Base-by-base conservation (phyloP, 2,113 vertebrate genomes). In the Labeo rohita region DNA sequence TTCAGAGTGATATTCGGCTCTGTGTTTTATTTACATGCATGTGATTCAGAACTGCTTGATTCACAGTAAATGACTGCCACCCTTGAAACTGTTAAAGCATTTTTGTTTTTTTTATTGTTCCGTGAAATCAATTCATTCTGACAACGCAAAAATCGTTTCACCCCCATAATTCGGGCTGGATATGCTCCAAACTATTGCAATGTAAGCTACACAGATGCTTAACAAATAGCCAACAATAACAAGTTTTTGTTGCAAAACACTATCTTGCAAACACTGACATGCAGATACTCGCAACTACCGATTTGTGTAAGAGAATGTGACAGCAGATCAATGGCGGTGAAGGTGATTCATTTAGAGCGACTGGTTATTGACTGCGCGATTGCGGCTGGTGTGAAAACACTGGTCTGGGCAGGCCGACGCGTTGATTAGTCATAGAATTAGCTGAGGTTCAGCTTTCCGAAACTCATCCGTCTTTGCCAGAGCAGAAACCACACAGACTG, bases 351-450 rank as follows among this genome's bases (percentile, higher is more conserved):
- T 81, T 81, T n/a, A 49, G 23, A 65, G 59, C 7, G 39, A 63
- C 39, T 49, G 39, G 78, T 80, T 80, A 65, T 80, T 47, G 78
- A 80, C 59, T 80, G 78, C 16, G 56, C 4, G 12, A 80, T 65
- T 65, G 43, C 15, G 28, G 59, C 59, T 21, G 79, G 79, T 81
- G 79, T 66, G 12, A 81, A 81, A 66, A 47, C 79, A 18, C 16
- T 39, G 34, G 76, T 79, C 76, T 43, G 36, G 18, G 21, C 43
- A 63, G 23, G 79, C 43, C 43, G 16, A 65, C 39, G 66, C 59
- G 79, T 81, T 81, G 79, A 81, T 81, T 81, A 81, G 79, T 81
- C 61, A 81, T 34, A 81, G 79, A 66, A 81, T 81, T 81, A 81
- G 79, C 79, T 49, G n/a, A 10, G 59, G 59, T 49, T 81, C 79